phyloP scores from a whole-genome alignment of 2,113 vertebrate species.

The Engraulis encrasicolus region DNA sequence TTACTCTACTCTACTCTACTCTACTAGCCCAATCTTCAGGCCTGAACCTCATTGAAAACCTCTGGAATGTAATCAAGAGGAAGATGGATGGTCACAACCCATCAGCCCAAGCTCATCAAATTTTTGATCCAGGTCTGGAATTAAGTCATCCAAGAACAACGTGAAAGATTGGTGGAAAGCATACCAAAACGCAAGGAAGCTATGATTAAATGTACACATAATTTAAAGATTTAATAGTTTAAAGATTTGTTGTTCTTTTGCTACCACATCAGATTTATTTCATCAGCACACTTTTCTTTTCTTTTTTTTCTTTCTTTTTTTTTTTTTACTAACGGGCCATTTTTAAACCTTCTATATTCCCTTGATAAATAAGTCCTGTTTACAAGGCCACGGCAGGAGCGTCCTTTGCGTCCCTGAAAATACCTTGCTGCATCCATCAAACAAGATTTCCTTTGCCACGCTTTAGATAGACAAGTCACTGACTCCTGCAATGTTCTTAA shows the following conservation, averaged over 20 bases:
- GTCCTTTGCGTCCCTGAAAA: neutral
- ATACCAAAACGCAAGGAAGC: no score
- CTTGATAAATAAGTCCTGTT: neutral
- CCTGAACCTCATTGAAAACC: no score
- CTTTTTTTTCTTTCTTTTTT: no score
- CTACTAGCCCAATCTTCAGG: no score
- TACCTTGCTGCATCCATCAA: neutral
- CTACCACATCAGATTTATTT: neutral
- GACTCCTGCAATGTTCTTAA: conserved; percentile 49
- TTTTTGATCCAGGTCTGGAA: no score
- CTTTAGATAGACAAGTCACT: neutral
- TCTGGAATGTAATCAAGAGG: no score
- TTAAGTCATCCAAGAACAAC: no score
- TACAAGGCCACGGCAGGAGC: neutral
- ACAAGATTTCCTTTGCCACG: conserved; percentile 1
- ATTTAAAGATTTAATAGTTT: neutral
- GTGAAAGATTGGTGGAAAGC: no score
- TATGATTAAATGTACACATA: neutral
- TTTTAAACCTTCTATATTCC: neutral
- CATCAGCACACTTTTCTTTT: neutral
- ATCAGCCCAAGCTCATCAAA: no score
- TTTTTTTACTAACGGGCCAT: neutral
- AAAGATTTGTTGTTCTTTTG: neutral
- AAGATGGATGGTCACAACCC: no score
- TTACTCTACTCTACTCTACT: no score